Conservation (phyloP, 2,113 vertebrate species). For the Tetrao urogallus region DNA sequence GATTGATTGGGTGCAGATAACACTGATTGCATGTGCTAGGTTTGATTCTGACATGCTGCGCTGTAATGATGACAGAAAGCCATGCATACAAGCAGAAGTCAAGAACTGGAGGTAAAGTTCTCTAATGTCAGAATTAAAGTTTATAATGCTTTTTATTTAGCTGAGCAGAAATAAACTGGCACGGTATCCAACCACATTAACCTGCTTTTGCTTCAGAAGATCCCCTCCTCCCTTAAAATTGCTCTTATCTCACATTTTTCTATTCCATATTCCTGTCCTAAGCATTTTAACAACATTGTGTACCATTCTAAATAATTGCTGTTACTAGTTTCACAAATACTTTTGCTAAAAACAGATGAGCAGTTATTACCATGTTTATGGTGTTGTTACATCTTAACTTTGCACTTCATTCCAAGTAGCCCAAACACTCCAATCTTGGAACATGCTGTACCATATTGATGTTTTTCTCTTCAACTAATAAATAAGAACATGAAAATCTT, state of each 20-base stretch:
- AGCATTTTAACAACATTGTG: not conserved
- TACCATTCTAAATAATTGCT: not conserved
- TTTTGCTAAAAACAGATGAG: not conserved
- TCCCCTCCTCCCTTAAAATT: not conserved
- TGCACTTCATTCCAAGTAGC: not conserved
- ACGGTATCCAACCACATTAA: not conserved
- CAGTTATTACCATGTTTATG: not conserved
- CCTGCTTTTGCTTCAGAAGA: not conserved
- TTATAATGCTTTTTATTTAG: not conserved
- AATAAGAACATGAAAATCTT: not conserved
- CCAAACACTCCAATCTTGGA: not conserved
- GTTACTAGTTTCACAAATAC: not conserved
- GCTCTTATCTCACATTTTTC: not conserved
- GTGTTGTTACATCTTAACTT: not conserved
- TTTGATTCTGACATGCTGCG: not conserved
- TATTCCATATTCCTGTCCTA: not conserved
- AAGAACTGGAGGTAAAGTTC: not conserved
- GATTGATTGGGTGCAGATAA: not conserved
- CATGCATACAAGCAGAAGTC: not conserved
- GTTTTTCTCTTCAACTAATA: not conserved
- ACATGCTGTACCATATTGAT: accelerated
- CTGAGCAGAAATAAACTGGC: not conserved
- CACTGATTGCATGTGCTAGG: not conserved
- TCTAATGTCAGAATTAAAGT: not conserved
- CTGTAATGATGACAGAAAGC: not conserved